Percentiles rank a stretch among this genome's conserved stretches.
These are phyloP conservation scores for Eueremaeus valkanovi DNA, from an alignment of 2,888 invertebrate species.

Conservation along the genomic window DNA sequence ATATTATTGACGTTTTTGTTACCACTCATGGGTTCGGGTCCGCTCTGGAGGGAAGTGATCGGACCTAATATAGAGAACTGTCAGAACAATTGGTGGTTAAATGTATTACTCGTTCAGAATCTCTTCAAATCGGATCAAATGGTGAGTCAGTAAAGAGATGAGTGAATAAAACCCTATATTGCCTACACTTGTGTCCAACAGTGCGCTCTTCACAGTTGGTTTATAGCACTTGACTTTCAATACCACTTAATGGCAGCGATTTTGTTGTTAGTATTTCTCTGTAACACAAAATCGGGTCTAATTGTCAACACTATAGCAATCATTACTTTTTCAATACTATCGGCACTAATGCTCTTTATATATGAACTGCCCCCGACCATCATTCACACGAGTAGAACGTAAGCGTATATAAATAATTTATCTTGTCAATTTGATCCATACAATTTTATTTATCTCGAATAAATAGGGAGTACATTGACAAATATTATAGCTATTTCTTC, in stretches of 20 bases:
- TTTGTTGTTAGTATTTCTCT: background rate
- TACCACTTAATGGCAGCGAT: background rate
- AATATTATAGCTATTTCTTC: background rate
- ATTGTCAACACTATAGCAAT: background rate
- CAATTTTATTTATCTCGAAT: background rate
- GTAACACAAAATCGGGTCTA: background rate
- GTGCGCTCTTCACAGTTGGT: background rate
- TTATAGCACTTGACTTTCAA: background rate
- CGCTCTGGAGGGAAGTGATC: constrained; percentile 34
- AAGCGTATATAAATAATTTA: no score
- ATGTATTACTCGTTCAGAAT: constrained; percentile 35
- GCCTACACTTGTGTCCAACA: background rate
- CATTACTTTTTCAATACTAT: background rate
- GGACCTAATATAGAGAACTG: constrained; percentile 3
- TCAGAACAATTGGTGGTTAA: constrained; percentile 41
- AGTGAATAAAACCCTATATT: no score
- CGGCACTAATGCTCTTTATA: background rate
- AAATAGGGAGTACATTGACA: background rate
- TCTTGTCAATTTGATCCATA: no score
- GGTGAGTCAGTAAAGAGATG: no score
- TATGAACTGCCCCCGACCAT: constrained; percentile 6
- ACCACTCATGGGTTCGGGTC: constrained; percentile 38
- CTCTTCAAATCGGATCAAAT: constrained; percentile 36
- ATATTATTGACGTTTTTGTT: constrained; percentile 35
- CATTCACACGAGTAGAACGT: background rate